Base-by-base conservation (phyloP, 2,113 vertebrate genomes). In the Delphinapterus leucas region DNA sequence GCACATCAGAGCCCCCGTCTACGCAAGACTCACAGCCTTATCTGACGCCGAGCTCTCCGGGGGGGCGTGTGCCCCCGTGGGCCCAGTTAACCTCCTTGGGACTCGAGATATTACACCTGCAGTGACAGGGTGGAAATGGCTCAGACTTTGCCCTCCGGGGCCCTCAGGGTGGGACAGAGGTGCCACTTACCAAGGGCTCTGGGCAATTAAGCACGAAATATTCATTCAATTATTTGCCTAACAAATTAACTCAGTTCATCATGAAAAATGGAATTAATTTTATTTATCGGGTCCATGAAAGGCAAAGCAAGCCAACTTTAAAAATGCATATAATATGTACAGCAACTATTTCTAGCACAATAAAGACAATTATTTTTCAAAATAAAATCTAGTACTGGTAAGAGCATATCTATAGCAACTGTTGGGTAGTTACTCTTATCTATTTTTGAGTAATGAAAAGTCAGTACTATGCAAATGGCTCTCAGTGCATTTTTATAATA, bases 271-370 rank as follows among this genome's bases (percentile, higher is more conserved):
- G 63, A 73, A 87, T 95, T 74, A 77, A 77, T 96, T 87, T 92
- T 96, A 93, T 96, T 95, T 94, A 92, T 68, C 0, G 3, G 17
- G 80, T 80, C 8, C 74, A 60, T 6, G 53, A 21, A 88, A 83
- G 79, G 44, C 87, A 83, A 68, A 87, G 88, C 49, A 73, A 90
- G 80, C 84, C 65, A 76, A 61, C 77, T 93, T 76, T 81, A 31
- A 60, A 90, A 90, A 90, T 2, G 76, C 70, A 4, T 31, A 9
- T 61, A 53, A 67, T 33, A n/a, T 4, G 18, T 38, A 90, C 53
- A n/a, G 44, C 1, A 21, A 58, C 94, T 94, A 92, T 95, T 97
- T 95, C 97, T 61, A 84, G 96, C 94, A 84, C 84, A 80, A 77
- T 87, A 58, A 92, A 95, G 47, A 60, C 89, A 89, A 87, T 95